A percentile compares a stretch with the other conserved stretches of the same genome.
Evolutionary conservation across 2,888 invertebrate species (phyloP).

Genomic region (Megalurothrips usitatus): DNA sequence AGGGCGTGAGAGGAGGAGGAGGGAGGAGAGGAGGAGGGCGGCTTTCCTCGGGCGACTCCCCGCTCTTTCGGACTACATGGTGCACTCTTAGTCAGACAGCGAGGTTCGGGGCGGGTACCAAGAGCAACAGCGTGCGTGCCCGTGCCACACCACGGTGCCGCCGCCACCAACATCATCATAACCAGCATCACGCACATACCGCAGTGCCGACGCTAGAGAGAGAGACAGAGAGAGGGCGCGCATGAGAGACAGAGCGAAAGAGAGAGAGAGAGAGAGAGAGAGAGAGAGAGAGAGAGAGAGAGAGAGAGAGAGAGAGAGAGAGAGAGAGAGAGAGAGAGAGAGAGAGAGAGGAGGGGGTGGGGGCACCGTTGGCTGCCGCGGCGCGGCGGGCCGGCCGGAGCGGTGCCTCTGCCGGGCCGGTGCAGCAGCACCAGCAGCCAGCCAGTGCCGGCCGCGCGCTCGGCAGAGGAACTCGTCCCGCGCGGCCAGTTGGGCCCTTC

Average conservation of each 20-base stretch:
- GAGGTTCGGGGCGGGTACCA: neutral
- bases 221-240: neutral
- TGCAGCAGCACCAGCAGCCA: conserved; percentile 32
- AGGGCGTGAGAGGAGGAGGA: neutral
- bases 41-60: too few species aligned
- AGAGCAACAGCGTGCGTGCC: neutral
- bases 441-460: too few species aligned
- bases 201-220: neutral
- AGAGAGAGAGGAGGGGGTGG: neutral
- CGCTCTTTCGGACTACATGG: too few species aligned
- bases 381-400: too few species aligned
- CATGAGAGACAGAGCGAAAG: neutral
- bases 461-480: too few species aligned
- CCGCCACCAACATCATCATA: too few species aligned
- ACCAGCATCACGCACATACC: too few species aligned
- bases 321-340: neutral
- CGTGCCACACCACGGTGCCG: too few species aligned
- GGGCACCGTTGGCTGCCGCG: conserved; percentile 33
- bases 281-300: neutral
- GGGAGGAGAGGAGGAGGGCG: neutral
- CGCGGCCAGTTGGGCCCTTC: too few species aligned
- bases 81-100: too few species aligned
- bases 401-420: conserved; percentile 31
- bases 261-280: conserved; percentile 24
- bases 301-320: conserved; percentile 25